These are phyloP conservation scores for Gerris buenoi DNA, from an alignment of 1,140 invertebrate species.

Conservation along the genomic window DNA sequence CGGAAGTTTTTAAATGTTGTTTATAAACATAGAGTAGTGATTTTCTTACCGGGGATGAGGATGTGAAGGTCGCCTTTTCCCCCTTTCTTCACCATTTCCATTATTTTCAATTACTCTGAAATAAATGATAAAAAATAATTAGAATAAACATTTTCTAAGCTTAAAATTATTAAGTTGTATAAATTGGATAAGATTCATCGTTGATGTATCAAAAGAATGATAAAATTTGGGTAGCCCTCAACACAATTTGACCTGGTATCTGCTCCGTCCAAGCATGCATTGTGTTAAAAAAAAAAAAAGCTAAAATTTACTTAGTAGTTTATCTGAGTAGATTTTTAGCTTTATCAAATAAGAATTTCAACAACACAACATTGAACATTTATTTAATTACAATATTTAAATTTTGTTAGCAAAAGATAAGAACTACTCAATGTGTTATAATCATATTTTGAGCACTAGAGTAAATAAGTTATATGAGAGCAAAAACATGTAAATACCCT, in stretches of 20 bases:
- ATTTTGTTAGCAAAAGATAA: too few relatives aligned
- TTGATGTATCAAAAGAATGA: neutral
- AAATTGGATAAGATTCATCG: neutral
- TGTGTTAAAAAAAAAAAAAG: neutral
- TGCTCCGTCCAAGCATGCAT: neutral
- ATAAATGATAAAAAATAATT: neutral
- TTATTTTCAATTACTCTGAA: neutral
- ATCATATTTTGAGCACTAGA: too few relatives aligned
- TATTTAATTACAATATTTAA: too few relatives aligned
- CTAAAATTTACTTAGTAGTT: neutral
- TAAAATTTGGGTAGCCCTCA: neutral
- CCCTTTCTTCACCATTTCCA: neutral
- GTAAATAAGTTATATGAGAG: too few relatives aligned
- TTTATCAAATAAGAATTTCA: too few relatives aligned
- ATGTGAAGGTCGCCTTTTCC: neutral
- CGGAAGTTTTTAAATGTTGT: neutral
- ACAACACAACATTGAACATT: too few relatives aligned
- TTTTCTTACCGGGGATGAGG: neutral
- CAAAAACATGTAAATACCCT: too few relatives aligned
- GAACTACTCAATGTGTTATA: too few relatives aligned
- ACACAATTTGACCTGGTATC: neutral
- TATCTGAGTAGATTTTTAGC: too few relatives aligned
- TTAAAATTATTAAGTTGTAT: neutral
- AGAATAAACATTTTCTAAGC: neutral
- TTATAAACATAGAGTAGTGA: neutral